A percentile compares a stretch with the other conserved stretches of the same genome.
Conservation (phyloP, 53 echinoderm and acorn worm species). For the Paracentrotus lividus region DNA sequence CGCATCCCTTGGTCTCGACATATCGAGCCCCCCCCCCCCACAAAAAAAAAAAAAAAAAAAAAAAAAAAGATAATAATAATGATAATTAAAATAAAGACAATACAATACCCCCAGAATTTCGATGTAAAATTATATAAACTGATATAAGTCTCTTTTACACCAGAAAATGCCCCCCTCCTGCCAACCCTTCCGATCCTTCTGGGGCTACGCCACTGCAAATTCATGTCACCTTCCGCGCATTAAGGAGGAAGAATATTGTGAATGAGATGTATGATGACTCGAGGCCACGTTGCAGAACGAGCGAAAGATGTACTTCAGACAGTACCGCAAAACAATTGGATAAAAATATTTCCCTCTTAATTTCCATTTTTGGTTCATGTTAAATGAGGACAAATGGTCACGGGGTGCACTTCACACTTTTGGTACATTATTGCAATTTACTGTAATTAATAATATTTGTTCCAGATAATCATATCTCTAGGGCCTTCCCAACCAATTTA, state of each 20-base stretch:
- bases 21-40: no score
- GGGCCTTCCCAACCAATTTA: no score
- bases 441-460: not conserved
- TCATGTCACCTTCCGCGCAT: not conserved
- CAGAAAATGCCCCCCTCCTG: not conserved
- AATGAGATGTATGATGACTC: not conserved
- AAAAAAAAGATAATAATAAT: no score
- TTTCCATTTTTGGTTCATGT: not conserved
- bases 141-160: no score
- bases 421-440: not conserved
- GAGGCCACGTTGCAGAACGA: not conserved
- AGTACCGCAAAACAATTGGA: slow-evolving; percentile 24
- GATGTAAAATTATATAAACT: no score
- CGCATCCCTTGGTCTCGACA: no score
- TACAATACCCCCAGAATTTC: no score
- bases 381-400: not conserved
- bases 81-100: no score
- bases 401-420: not conserved
- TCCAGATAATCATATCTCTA: no score
- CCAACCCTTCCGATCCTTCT: not conserved
- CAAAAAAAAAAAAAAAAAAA: no score
- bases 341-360: slow-evolving; percentile 6
- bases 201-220: not conserved
- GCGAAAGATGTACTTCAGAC: not conserved
- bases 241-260: not conserved